Evolutionary conservation across 2,888 invertebrate species (phyloP).

Genomic region (Hyppa rectilinea): DNA sequence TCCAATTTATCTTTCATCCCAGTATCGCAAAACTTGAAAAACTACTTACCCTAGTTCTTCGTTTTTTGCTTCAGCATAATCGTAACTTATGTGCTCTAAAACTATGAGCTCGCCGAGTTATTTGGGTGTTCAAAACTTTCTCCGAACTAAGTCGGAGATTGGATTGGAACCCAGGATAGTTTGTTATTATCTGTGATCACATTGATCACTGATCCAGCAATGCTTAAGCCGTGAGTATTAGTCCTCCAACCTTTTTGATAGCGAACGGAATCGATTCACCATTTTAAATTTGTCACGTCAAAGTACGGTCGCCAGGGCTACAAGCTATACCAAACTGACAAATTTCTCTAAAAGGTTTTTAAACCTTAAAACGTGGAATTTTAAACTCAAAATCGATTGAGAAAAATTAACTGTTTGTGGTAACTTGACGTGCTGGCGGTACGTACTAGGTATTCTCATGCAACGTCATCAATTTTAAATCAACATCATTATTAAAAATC

Average conservation of each 20-base stretch:
- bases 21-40: background rate
- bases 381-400: no score
- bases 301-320: no score
- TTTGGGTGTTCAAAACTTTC: constrained; percentile 3
- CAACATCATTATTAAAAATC: background rate
- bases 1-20: constrained; percentile 5
- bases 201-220: background rate
- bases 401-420: no score
- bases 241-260: background rate
- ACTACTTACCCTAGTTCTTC: constrained; percentile 9
- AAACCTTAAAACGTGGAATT: no score
- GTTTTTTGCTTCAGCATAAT: constrained; percentile 14
- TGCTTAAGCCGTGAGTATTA: background rate
- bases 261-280: no score
- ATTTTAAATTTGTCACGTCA: no score
- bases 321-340: no score
- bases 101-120: background rate
- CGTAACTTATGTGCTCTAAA: constrained; percentile 1
- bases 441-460: no score
- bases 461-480: background rate
- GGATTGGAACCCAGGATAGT: background rate
- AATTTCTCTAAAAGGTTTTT: no score
- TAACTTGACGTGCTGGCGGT: no score
- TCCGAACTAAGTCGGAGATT: background rate
- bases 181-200: background rate